Conservation (phyloP, 2,797 vertebrate genomes). For the Anabacerthia variegaticeps region DNA sequence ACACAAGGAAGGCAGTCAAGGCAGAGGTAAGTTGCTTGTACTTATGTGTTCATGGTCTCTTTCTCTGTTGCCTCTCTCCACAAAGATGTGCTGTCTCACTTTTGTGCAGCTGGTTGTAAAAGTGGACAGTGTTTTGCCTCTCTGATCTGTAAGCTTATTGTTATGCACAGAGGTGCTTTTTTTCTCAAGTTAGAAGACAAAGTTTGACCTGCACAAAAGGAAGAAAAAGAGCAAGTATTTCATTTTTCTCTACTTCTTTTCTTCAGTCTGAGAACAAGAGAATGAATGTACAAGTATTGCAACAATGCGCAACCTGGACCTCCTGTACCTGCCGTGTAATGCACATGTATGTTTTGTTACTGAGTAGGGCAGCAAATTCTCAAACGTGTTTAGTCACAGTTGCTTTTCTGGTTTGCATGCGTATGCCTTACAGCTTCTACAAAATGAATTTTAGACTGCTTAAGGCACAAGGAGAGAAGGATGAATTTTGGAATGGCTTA, state of each 20-base stretch:
- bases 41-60: neutral
- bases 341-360: neutral
- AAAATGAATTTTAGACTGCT: neutral
- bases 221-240: neutral
- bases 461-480: neutral
- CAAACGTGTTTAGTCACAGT: neutral
- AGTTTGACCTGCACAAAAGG: neutral
- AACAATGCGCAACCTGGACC: neutral
- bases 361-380: neutral
- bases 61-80: neutral
- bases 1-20: neutral
- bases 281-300: neutral
- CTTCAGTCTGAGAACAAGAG: neutral
- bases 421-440: neutral
- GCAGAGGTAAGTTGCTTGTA: constrained; percentile 4
- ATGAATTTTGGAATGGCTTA: neutral
- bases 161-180: neutral
- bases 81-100: neutral
- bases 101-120: neutral
- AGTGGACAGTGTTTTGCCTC: neutral
- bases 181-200: neutral
- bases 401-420: neutral
- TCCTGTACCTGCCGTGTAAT: neutral
- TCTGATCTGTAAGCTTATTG: neutral
- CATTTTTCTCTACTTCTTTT: neutral